Evolutionary conservation across 2,888 invertebrate species (phyloP), one percentile per base, ranked within the genome.

Genomic region (Machimus atricapillus): DNA sequence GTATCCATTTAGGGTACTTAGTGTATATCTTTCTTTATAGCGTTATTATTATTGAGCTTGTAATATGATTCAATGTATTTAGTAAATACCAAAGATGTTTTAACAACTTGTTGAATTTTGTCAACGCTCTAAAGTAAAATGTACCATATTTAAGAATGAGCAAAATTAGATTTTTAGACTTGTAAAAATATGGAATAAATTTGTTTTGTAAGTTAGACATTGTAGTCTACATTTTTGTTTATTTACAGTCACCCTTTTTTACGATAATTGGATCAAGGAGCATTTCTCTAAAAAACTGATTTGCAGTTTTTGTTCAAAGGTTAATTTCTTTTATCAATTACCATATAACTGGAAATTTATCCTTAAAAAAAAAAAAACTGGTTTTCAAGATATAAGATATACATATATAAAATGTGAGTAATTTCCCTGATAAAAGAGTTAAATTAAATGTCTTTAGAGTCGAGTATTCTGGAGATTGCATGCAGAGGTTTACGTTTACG

Each of bases 31-130:
- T 66, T 46, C 52, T 43, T 46, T 19, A 79, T 37, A 37, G 34
- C 40, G 76, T 76, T 76, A 76, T n/a, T 76, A 37, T 76, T 76
- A 76, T n/a, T 76, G 34, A 76, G 31, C 40, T 78, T 52, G 81
- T 81, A 52, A 40, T 27, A 85, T 73, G 34, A 76, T 85, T 85
- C 52, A 76, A 73, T 85, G 76, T 85, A 85, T 85, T 85, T 85
- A 85, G 85, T 85, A 85, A 85, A 76, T 88, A 88, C 88, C 88
- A 88, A 88, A 88, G 88, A 88, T 88, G 86, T 82, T 88, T 88
- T 74, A 85, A 85, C 74, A 88, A 86, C 78, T 86, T 78, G 87
- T 88, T 87, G 87, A 88, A 83, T 87, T 88, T 87, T 88, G 78
- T 88, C 88, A 88, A 87, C 88, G 83, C 43, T 85, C 46, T 83